A percentile compares a stretch with the other conserved stretches of the same genome.
phyloP scores from a whole-genome alignment of 1,140 invertebrate species.

The Hypothenemus hampei region DNA sequence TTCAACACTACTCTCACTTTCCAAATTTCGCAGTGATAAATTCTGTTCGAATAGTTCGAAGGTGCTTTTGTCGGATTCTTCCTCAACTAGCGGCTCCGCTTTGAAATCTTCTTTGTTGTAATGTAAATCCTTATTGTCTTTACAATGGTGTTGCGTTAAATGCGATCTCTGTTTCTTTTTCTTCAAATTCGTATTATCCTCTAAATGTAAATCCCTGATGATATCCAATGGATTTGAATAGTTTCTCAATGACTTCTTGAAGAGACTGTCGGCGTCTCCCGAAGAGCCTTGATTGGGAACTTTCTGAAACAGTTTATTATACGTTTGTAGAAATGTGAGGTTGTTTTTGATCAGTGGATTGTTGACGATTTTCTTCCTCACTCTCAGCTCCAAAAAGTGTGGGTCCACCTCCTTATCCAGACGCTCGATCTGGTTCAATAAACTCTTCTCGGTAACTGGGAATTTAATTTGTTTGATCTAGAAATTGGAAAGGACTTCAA shows the following conservation, averaged over 20 bases:
- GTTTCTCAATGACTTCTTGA: slow-evolving; percentile 31
- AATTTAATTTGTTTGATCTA: slow-evolving; percentile 30
- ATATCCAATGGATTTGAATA: slow-evolving; percentile 25
- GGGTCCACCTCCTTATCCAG: slow-evolving; percentile 11
- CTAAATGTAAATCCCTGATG: slow-evolving; percentile 18
- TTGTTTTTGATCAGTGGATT: slow-evolving; percentile 31
- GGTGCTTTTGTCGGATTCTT: not conserved
- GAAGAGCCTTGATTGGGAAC: slow-evolving; percentile 5
- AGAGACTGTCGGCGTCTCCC: slow-evolving; percentile 30
- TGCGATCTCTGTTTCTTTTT: not conserved
- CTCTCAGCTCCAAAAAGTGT: slow-evolving; percentile 8
- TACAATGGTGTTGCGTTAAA: not conserved
- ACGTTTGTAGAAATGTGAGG: slow-evolving; percentile 24
- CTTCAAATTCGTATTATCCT: not conserved
- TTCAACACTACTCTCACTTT: not conserved
- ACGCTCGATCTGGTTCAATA: slow-evolving; percentile 10
- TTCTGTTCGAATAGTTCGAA: not conserved
- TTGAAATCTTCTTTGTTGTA: not conserved
- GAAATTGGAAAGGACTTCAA: slow-evolving; percentile 6
- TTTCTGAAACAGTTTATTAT: slow-evolving; percentile 27
- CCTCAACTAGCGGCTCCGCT: not conserved
- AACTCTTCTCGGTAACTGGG: slow-evolving; percentile 25
- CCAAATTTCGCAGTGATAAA: not conserved
- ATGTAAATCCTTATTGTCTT: not conserved
- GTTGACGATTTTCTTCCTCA: slow-evolving; percentile 24